Evolutionary conservation across 1,140 invertebrate species (phyloP), one percentile per base, ranked within the genome.

Genomic region (Musca vetustissima): DNA sequence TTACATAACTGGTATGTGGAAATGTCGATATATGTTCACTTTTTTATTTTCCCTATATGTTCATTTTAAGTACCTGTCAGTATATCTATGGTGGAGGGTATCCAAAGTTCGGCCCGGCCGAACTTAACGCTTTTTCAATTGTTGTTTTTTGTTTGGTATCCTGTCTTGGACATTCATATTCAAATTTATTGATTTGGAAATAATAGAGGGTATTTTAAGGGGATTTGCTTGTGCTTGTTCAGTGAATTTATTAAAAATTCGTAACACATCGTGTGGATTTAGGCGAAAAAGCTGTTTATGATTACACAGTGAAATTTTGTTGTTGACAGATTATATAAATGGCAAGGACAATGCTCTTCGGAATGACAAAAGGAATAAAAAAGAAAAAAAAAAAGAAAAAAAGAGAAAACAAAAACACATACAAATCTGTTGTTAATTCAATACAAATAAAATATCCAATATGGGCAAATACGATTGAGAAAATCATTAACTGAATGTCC

Each of bases 161-260:
- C 8, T 24, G 19, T 55, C 19, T 55, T 24, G 52, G 21, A 14
- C 11, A 22, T 55, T 22, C 22, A 55, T 55, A 55, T 55, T 55
- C 21, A 55, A 55, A 55, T 55, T 55, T 55, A 55, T 55, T 55
- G 52, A 55, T 55, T 22, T 55, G 22, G 19, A 55, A 55, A 55
- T 43, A 43, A 43, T 43, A 11, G 36, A 43, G 36, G 11, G 11
- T 43, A 43, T 43, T 43, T 13, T 7, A 13, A 43, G 36, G 11
- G 36, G 36, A 43, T 43, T 6, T 43, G 36, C 36, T 43, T 43
- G 11, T 43, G 4, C 1, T 9, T 43, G 11, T 43, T 43, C 36
- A 43, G 36, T 43, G 36, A 43, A 43, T 50, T 19, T 50, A 50
- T 50, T 17, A 50, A 50, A 50, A 50, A 50, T 50, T 50, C 49